phyloP scores from a whole-genome alignment of 2,113 vertebrate species.

The Nerophis ophidion region DNA sequence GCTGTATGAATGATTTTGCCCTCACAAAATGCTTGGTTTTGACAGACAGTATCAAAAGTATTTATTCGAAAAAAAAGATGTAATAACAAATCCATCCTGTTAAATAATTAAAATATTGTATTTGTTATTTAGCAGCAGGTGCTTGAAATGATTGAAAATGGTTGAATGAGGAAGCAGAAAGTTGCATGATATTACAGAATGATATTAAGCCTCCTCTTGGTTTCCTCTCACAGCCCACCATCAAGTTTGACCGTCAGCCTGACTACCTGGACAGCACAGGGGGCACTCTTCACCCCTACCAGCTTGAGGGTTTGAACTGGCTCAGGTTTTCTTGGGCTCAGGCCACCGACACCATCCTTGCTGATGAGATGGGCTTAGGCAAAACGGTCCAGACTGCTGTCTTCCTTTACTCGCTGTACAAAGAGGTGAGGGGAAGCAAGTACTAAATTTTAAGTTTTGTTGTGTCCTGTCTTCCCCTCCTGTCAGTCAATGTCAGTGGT shows the following conservation, averaged over 20 bases:
- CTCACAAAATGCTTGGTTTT: too few species aligned
- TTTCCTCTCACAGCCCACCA: conserved; percentile 78
- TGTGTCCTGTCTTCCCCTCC: conserved; percentile 40
- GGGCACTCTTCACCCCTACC: conserved; percentile 91
- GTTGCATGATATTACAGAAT: background rate
- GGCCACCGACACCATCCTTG: conserved; percentile 94
- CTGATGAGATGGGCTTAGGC: conserved; percentile 98
- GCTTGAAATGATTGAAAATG: background rate
- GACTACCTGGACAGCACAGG: conserved; percentile 90
- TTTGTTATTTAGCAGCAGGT: background rate
- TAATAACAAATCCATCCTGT: too few species aligned
- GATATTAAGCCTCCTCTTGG: conserved; percentile 10
- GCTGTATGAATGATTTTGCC: too few species aligned
- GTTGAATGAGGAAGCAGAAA: background rate
- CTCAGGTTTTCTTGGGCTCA: conserved; percentile 97
- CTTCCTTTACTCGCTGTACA: conserved; percentile 94
- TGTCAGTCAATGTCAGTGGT: conserved; percentile 30
- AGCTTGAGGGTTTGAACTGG: conserved; percentile 97
- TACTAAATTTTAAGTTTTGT: background rate
- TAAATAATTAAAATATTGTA: too few species aligned
- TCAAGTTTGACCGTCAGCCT: conserved; percentile 93
- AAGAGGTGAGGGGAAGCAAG: conserved; percentile 75
- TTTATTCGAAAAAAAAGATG: too few species aligned
- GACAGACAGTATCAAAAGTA: too few species aligned
- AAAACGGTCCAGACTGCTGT: conserved; percentile 97